Percentiles rank a stretch among this genome's conserved stretches.
Conservation (phyloP, 2,113 vertebrate genomes). For the Taxidea taxus region DNA sequence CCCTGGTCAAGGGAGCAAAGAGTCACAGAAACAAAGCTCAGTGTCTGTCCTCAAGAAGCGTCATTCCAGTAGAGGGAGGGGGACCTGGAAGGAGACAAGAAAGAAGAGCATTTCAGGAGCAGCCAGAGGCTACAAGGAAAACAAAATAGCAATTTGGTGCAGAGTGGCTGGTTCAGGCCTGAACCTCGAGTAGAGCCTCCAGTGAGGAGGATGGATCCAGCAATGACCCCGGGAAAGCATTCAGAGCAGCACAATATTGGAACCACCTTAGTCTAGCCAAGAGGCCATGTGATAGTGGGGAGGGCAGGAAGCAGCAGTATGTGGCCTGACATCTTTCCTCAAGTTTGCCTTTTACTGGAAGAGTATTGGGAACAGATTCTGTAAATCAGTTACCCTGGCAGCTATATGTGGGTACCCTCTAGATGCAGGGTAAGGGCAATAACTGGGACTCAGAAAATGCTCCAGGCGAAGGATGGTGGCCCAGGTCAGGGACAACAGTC, state of each 20-base stretch:
- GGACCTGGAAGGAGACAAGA: neutral
- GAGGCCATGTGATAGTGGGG: neutral
- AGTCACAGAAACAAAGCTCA: neutral
- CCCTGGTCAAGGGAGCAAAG: neutral
- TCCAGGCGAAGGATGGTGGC: neutral
- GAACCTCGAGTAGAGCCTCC: neutral
- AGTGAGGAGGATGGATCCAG: too few species aligned
- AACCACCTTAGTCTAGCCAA: neutral
- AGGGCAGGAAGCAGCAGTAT: neutral
- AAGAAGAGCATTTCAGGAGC: neutral
- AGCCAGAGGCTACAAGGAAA: neutral
- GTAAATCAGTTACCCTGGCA: too few species aligned
- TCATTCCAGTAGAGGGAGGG: neutral
- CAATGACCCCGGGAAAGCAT: accelerated
- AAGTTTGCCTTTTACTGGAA: neutral
- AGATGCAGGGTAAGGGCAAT: neutral
- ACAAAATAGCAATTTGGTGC: accelerated
- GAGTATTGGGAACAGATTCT: neutral
- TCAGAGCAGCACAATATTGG: neutral
- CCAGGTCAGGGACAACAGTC: neutral
- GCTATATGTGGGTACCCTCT: too few species aligned
- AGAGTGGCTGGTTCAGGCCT: neutral
- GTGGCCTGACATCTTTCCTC: too few species aligned
- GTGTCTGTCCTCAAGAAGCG: neutral
- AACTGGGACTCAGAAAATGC: neutral